These are phyloP conservation scores for Melieria picta DNA, from an alignment of 2,888 invertebrate species.

Conservation along the genomic window DNA sequence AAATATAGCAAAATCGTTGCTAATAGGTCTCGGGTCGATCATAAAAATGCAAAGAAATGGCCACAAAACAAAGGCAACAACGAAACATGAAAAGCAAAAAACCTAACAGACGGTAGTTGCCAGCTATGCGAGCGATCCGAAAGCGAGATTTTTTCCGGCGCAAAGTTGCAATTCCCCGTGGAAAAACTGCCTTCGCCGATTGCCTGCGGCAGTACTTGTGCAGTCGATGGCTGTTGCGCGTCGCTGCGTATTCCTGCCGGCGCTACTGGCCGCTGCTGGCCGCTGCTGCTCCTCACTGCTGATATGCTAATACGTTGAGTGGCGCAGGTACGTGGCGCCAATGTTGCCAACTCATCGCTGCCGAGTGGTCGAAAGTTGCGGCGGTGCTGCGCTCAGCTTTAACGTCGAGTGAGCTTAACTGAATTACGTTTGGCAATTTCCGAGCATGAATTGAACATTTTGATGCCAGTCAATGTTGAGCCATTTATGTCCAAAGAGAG, in stretches of 20 bases:
- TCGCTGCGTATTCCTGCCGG: not conserved
- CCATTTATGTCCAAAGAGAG: too few relatives aligned
- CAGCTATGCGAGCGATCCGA: not conserved
- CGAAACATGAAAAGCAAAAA: conserved; percentile 2
- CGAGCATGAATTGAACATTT: too few relatives aligned
- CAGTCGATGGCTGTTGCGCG: not conserved
- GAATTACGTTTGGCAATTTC: too few relatives aligned
- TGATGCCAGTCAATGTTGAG: too few relatives aligned
- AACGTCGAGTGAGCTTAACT: too few relatives aligned
- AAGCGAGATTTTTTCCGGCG: not conserved
- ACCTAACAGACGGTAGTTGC: not conserved
- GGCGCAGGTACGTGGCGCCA: conserved; percentile 9
- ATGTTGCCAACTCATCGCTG: too few relatives aligned
- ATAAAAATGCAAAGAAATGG: conserved; percentile 26
- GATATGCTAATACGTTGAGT: conserved; percentile 23
- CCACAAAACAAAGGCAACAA: not conserved
- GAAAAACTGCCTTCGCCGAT: too few relatives aligned
- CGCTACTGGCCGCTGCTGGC: not conserved
- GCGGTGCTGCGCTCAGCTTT: not conserved
- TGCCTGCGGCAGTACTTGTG: too few relatives aligned
- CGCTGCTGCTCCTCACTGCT: not conserved
- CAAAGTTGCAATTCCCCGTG: too few relatives aligned
- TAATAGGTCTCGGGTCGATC: conserved; percentile 36
- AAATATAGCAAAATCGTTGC: conserved; percentile 27
- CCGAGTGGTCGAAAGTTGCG: not conserved